Evolutionary conservation across 2,113 vertebrate species (phyloP).

Genomic region (Pontoporia blainvillei): DNA sequence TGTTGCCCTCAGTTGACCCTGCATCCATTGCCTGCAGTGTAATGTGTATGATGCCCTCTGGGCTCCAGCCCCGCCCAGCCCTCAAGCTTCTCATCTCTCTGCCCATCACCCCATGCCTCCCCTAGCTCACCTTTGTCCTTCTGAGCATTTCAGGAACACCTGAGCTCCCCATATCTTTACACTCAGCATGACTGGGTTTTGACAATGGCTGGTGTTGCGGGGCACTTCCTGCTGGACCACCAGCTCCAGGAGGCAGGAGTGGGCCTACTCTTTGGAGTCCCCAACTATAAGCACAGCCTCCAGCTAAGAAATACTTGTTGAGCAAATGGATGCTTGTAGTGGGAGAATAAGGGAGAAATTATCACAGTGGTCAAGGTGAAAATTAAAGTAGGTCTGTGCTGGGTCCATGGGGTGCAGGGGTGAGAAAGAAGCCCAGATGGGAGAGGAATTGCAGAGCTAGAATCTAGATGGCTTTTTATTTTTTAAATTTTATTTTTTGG

Average conservation of each 20-base stretch:
- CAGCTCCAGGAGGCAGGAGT: neutral
- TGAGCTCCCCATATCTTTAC: neutral
- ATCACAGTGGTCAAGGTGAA: neutral
- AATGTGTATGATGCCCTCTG: fast-evolving
- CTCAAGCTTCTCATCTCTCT: neutral
- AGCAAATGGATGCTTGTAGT: neutral
- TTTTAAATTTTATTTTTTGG: no score
- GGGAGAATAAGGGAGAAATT: neutral
- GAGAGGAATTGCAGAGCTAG: neutral
- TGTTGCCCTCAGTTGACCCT: no score
- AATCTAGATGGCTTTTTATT: neutral
- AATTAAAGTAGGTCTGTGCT: neutral
- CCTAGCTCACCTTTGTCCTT: neutral
- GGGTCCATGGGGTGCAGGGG: neutral
- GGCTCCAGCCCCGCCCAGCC: neutral
- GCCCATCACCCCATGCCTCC: neutral
- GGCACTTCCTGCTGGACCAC: neutral
- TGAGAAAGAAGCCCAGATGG: neutral
- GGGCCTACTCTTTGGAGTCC: neutral
- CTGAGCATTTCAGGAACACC: neutral
- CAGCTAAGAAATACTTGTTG: neutral
- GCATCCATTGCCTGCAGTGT: no score
- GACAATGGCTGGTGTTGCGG: neutral
- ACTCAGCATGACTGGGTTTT: no score
- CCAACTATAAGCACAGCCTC: neutral